Evolutionary conservation across 2,888 invertebrate species (phyloP).

Genomic region (Thymelicus acteon): DNA sequence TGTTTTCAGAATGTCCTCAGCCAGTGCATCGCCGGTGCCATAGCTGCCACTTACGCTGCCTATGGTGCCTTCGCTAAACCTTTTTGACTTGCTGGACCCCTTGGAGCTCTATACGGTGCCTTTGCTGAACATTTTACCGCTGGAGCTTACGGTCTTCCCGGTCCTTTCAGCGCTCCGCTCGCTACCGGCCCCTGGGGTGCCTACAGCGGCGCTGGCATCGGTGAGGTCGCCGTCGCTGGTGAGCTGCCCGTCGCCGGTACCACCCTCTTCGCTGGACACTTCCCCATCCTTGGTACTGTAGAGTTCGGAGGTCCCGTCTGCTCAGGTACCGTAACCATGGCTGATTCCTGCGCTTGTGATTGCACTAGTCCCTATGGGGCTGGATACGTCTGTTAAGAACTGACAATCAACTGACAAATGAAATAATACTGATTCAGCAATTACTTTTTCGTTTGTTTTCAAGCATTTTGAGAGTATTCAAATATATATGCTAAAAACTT

Average conservation of each 20-base stretch:
- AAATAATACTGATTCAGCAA: no score
- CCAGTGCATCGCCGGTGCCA: slow-evolving; percentile 27
- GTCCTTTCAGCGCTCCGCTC: slow-evolving; percentile 25
- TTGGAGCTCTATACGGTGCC: slow-evolving; percentile 22
- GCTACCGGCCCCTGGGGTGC: slow-evolving; percentile 16
- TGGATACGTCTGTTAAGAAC: background rate
- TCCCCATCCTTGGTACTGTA: no score
- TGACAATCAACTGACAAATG: no score
- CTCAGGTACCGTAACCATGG: slow-evolving; percentile 31
- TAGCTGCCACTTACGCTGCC: slow-evolving; percentile 41
- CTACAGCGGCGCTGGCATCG: slow-evolving; percentile 43
- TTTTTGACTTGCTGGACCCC: slow-evolving; percentile 31
- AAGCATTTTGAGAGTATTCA: no score
- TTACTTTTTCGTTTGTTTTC: no score
- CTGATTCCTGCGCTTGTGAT: slow-evolving; percentile 46
- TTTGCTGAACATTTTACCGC: slow-evolving; percentile 23
- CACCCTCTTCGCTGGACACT: no score
- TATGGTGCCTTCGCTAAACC: slow-evolving; percentile 32
- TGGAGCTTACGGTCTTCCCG: slow-evolving; percentile 42
- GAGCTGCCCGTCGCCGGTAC: no score
- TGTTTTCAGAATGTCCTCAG: slow-evolving; percentile 35
- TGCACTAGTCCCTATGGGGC: slow-evolving; percentile 32
- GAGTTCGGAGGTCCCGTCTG: slow-evolving; percentile 45
- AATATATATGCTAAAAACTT: no score
- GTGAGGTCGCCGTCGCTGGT: no score